Evolutionary conservation across 2,888 invertebrate genomes (phyloP).

Genomic region (Therioaphis trifolii): DNA sequence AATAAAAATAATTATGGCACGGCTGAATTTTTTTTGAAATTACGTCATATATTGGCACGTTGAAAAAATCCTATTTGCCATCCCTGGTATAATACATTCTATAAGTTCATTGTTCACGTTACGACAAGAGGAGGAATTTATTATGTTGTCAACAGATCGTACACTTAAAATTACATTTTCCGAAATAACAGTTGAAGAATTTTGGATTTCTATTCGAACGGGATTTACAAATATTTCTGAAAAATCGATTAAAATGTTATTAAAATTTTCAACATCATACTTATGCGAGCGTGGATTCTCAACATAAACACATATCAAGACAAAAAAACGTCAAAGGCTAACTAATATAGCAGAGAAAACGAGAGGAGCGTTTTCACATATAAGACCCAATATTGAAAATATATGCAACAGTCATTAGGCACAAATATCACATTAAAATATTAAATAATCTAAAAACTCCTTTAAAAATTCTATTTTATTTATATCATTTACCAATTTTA

Average conservation of each 20-base stretch:
- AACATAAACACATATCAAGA: not conserved
- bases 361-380: not conserved
- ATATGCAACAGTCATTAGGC: too few relatives aligned
- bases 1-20: too few relatives aligned
- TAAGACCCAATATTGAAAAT: slow-evolving; percentile 5
- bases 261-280: not conserved
- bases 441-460: not conserved
- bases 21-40: too few relatives aligned
- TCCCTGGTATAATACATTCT: too few relatives aligned
- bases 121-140: too few relatives aligned
- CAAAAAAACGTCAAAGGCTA: not conserved
- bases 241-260: not conserved
- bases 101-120: too few relatives aligned
- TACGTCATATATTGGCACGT: too few relatives aligned
- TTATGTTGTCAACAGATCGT: not conserved
- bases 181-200: slow-evolving; percentile 29
- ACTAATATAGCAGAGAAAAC: not conserved
- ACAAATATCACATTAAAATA: too few relatives aligned
- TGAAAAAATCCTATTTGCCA: too few relatives aligned
- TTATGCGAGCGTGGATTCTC: not conserved
- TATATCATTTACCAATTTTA: not conserved
- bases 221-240: slow-evolving; percentile 6
- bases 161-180: slow-evolving; percentile 16
- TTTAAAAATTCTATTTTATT: slow-evolving; percentile 1
- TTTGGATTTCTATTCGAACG: slow-evolving; percentile 25